Percentiles rank a stretch among this genome's conserved stretches.
These are phyloP conservation scores for Hepsetus odoe DNA, from an alignment of 2,113 vertebrate species.

Conservation along the genomic window DNA sequence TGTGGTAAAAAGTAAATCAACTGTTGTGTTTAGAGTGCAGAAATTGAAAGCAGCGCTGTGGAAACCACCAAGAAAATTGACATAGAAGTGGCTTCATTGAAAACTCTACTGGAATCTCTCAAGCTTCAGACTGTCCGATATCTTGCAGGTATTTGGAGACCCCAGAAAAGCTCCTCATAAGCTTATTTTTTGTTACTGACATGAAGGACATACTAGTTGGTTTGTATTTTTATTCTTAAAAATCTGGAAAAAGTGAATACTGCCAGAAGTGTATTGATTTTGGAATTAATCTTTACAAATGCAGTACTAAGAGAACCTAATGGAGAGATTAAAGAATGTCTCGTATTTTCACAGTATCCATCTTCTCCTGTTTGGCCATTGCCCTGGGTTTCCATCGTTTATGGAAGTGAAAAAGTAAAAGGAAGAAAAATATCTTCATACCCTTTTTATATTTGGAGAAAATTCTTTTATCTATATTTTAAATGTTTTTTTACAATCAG, in stretches of 20 bases:
- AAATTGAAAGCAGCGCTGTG: constrained; percentile 82
- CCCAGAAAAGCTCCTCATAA: too few relatives aligned
- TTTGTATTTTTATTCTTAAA: too few relatives aligned
- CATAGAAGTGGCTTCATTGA: constrained; percentile 92
- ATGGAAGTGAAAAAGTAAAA: constrained; percentile 76
- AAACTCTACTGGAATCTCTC: constrained; percentile 92
- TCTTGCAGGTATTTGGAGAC: constrained; percentile 80
- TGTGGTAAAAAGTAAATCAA: too few relatives aligned
- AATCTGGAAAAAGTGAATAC: too few relatives aligned
- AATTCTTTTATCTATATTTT: too few relatives aligned
- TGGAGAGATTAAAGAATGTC: neutral
- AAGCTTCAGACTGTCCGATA: constrained; percentile 91
- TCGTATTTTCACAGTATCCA: constrained; percentile 74
- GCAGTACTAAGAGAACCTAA: too few relatives aligned
- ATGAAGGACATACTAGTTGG: too few relatives aligned
- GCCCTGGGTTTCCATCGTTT: constrained; percentile 88
- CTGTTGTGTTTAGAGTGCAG: constrained; percentile 79
- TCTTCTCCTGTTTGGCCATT: constrained; percentile 91
- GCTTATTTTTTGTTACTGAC: too few relatives aligned
- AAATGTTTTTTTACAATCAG: too few relatives aligned
- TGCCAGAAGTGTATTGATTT: too few relatives aligned
- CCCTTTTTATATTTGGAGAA: neutral
- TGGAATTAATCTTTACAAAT: too few relatives aligned
- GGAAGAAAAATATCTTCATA: neutral
- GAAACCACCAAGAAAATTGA: constrained; percentile 95